phyloP scores from a whole-genome alignment of 2,888 invertebrate species.

The Xestia rhomboidea region DNA sequence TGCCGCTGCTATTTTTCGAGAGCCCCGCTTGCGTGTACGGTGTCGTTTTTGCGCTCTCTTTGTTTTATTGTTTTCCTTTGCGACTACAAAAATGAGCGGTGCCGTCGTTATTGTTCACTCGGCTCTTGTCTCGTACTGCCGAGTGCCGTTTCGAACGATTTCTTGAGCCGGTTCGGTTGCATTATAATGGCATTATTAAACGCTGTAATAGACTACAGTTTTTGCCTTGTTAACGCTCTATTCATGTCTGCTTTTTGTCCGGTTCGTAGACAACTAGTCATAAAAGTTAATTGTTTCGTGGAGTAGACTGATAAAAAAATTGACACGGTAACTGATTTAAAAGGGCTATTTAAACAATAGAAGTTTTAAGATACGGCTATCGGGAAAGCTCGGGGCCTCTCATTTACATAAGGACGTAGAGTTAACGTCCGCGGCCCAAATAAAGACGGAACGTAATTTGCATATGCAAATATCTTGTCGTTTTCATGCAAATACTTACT shows the following conservation, averaged over 20 bases:
- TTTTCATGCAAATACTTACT: conserved; percentile 88
- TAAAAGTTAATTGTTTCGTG: conserved; percentile 74
- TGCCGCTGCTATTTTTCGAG: conserved; percentile 83
- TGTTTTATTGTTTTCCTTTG: conserved; percentile 87
- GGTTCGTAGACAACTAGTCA: conserved; percentile 65
- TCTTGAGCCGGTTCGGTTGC: conserved; percentile 74
- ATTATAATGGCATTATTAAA: conserved; percentile 80
- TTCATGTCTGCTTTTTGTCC: conserved; percentile 77
- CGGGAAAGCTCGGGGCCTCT: conserved; percentile 73
- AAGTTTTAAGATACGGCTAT: conserved; percentile 76
- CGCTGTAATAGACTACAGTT: conserved; percentile 74
- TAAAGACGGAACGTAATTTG: conserved; percentile 88
- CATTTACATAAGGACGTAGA: conserved; percentile 85
- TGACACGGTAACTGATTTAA: conserved; percentile 71
- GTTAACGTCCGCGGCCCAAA: conserved; percentile 86
- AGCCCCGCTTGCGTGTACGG: conserved; percentile 83
- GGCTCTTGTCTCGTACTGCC: conserved; percentile 76
- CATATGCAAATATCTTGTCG: conserved; percentile 89
- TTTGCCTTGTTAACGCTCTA: conserved; percentile 81
- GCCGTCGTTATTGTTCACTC: conserved; percentile 84
- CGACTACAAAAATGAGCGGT: conserved; percentile 84
- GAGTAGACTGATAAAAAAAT: conserved; percentile 69
- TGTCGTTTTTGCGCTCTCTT: conserved; percentile 85
- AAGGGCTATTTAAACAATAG: conserved; percentile 74
- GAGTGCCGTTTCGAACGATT: conserved; percentile 74